A percentile compares a stretch with the other conserved stretches of the same genome.
These are phyloP conservation scores for Carettochelys insculpta DNA, from an alignment of 2,113 vertebrate species.

Conservation along the genomic window DNA sequence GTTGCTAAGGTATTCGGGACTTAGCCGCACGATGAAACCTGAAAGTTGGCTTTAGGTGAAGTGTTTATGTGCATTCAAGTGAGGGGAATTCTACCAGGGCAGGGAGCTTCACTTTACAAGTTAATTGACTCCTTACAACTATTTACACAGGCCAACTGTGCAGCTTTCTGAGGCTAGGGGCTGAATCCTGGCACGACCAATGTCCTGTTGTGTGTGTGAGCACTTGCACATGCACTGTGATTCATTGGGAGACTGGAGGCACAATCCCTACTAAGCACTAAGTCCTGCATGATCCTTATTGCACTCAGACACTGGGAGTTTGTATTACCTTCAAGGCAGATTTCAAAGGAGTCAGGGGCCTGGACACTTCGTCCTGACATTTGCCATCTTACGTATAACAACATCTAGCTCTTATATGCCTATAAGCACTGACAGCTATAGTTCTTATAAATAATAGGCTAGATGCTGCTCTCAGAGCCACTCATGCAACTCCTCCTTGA, in stretches of 20 bases:
- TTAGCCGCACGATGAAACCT: not conserved
- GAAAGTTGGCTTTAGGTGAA: not conserved
- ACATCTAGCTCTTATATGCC: accelerated
- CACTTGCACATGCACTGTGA: accelerated
- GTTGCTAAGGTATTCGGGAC: not conserved
- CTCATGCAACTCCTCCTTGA: not conserved
- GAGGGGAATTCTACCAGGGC: not conserved
- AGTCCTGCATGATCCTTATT: not conserved
- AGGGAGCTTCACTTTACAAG: not conserved
- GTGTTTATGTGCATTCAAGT: not conserved
- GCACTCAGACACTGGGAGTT: not conserved
- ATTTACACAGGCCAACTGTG: accelerated
- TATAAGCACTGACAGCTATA: not conserved
- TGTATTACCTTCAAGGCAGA: not conserved
- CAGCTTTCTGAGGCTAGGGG: accelerated
- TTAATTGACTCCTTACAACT: not conserved
- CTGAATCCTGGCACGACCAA: not conserved
- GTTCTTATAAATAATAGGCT: accelerated
- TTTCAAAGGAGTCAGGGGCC: not conserved
- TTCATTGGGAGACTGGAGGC: not conserved
- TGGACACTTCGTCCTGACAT: not conserved
- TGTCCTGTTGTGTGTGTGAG: not conserved
- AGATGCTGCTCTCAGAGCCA: not conserved
- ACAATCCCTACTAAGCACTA: no score
- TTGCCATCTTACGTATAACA: not conserved